phyloP scores from a whole-genome alignment of 2,888 invertebrate species.

The Plusia festucae region DNA sequence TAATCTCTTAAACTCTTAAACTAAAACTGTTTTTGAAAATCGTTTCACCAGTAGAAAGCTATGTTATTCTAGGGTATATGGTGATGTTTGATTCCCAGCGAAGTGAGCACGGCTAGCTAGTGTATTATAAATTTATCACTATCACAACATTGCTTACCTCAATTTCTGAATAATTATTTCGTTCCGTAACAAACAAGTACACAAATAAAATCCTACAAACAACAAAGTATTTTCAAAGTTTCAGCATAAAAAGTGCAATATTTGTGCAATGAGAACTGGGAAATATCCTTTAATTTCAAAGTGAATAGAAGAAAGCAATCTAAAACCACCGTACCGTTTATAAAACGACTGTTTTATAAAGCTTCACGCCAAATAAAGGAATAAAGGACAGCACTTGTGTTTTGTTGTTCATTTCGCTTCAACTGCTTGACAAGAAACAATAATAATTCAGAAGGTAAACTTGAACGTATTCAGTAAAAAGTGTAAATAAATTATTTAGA shows the following conservation, averaged over 20 bases:
- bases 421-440: slow-evolving; percentile 9
- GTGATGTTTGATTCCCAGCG: too few relatives aligned
- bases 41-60: too few relatives aligned
- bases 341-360: slow-evolving; percentile 39
- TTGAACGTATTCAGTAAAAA: not conserved
- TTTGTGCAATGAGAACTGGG: slow-evolving; percentile 1
- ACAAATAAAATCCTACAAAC: not conserved
- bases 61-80: too few relatives aligned
- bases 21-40: too few relatives aligned
- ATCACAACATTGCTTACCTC: too few relatives aligned
- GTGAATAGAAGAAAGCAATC: slow-evolving; percentile 29
- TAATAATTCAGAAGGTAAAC: slow-evolving; percentile 9
- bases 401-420: slow-evolving; percentile 35
- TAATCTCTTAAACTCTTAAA: too few relatives aligned
- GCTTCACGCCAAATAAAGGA: slow-evolving; percentile 45
- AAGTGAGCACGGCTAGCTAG: too few relatives aligned
- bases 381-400: slow-evolving; percentile 29
- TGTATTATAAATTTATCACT: too few relatives aligned
- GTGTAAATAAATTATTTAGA: too few relatives aligned
- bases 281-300: not conserved
- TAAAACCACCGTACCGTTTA: slow-evolving; percentile 39
- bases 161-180: too few relatives aligned
- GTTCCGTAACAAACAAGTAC: not conserved
- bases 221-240: not conserved
- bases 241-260: not conserved